Evolutionary conservation across 2,888 invertebrate species (phyloP), one percentile per base, ranked within the genome.

Genomic region (Lithophane ornitopus): DNA sequence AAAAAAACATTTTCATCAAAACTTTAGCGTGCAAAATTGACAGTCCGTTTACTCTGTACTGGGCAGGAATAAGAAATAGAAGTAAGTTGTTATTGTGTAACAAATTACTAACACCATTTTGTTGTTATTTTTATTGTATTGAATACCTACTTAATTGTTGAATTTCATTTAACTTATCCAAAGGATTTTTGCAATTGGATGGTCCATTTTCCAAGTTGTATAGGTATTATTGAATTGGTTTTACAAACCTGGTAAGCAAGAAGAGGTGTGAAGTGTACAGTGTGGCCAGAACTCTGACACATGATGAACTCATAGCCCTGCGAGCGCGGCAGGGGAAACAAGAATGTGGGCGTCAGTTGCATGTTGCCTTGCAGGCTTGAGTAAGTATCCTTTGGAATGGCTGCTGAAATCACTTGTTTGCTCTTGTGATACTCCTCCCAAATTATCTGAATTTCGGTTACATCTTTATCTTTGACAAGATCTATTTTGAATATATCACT

Each of bases 221-320:
- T 22, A 9, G 41, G 9, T 41, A 9, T 9, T 16, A 52, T 22
- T 26, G 9, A 22, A n/a, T 28, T 52, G 70, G 39, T 39, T 28
- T 58, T 66, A 62, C 85, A 85, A 86, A 98, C 98, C 97, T 99
- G 99, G 93, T 98, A 99, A 89, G 98, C 98, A 56, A 98, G 95
- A 14, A 99, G 94, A 0, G 99, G 98, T 2, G 99, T 99, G 92
- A 99, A 98, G 92, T 99, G 98, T 34, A 98, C 97, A 66, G 98
- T 96, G 85, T 98, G 97, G 4, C 97, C 97, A 59, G 97, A 95
- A 92, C 97, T 98, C 92, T 99, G 98, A 70, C 97, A 96, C 96
- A 99, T 96, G 72, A 99, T 97, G 92, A 99, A 99, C 93, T 99
- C 99, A 90, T 98, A 99, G 19, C 99, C 99, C 88, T 98, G 97